A percentile compares a stretch with the other conserved stretches of the same genome.
Evolutionary conservation across 2,888 invertebrate genomes (phyloP).

Genomic region (Mythimna impura): DNA sequence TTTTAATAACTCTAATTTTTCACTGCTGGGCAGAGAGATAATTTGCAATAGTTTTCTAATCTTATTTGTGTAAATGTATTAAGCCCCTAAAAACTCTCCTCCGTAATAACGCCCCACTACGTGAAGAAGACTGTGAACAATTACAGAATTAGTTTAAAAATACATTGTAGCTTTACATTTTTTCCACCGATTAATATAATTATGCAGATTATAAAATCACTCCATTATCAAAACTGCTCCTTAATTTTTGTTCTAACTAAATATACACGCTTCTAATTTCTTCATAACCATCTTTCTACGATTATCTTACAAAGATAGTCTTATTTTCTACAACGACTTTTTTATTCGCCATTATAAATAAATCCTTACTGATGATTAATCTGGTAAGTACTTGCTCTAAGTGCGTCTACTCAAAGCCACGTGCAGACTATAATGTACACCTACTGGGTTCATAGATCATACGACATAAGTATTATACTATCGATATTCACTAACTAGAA

Average conservation of each 20-base stretch:
- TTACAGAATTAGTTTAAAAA: not conserved
- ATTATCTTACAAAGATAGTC: not conserved
- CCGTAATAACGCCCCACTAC: too few species aligned
- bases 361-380: constrained; percentile 57
- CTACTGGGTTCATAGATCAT: constrained; percentile 63
- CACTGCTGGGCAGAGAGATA: not conserved
- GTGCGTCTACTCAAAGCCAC: constrained; percentile 47
- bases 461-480: constrained; percentile 3
- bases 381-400: constrained; percentile 43
- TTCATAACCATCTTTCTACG: not conserved
- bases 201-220: not conserved
- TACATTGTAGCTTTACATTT: not conserved
- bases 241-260: too few species aligned
- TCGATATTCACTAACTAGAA: constrained; percentile 31
- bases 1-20: not conserved
- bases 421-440: constrained; percentile 55
- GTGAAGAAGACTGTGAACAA: not conserved
- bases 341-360: constrained; percentile 31
- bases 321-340: constrained; percentile 23
- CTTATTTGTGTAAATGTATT: not conserved
- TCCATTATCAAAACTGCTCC: not conserved
- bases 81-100: too few species aligned
- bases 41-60: not conserved
- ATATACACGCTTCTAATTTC: not conserved
- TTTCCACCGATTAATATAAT: not conserved